These are phyloP conservation scores for Clinocottus analis DNA, from an alignment of 2,113 vertebrate species.

Conservation along the genomic window DNA sequence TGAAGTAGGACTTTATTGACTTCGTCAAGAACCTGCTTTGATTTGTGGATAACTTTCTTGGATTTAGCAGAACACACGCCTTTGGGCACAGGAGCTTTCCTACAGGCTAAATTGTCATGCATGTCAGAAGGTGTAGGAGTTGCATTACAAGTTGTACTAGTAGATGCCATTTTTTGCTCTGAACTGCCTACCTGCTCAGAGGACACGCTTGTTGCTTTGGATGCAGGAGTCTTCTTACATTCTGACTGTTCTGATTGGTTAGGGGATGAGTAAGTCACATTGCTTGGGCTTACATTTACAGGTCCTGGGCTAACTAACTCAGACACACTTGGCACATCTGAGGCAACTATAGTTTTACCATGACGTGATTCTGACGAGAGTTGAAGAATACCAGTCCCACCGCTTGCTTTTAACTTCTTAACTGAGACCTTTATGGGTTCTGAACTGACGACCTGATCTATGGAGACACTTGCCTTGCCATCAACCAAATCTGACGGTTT, in stretches of 20 bases:
- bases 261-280: neutral
- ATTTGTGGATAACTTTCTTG: conserved; percentile 32
- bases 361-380: conserved; percentile 45
- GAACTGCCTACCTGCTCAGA: conserved; percentile 16
- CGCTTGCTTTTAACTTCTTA: conserved; percentile 52
- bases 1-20: conserved; percentile 35
- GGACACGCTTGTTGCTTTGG: conserved; percentile 1
- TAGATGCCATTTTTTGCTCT: conserved; percentile 7
- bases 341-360: neutral
- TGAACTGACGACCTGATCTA: neutral
- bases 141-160: neutral
- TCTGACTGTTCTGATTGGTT: conserved; percentile 35
- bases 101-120: neutral
- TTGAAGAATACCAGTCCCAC: conserved; percentile 17
- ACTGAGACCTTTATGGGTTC: conserved; percentile 42
- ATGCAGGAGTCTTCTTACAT: conserved; percentile 8
- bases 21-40: conserved; percentile 56
- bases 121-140: neutral
- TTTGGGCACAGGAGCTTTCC: neutral
- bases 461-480: neutral
- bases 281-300: conserved; percentile 20
- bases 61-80: conserved; percentile 27
- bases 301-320: neutral
- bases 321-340: neutral
- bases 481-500: conserved; percentile 28